Evolutionary conservation across 2,888 invertebrate genomes (phyloP).

Genomic region (Achlya flavicornis): DNA sequence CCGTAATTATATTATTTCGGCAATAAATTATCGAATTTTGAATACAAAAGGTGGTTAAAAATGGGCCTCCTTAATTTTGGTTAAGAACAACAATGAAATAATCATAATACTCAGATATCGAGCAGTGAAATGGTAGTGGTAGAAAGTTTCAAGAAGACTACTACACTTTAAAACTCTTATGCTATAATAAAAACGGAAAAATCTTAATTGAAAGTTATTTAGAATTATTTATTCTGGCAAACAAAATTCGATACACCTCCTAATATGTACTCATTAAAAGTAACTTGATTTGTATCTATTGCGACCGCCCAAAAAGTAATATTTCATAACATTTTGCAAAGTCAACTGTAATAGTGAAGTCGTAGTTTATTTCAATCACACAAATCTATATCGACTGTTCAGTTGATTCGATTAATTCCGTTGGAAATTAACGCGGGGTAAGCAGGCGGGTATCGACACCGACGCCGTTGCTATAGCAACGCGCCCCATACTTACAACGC

Average conservation of each 20-base stretch:
- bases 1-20: constrained; percentile 84
- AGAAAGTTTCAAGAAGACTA: neutral
- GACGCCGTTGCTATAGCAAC: constrained; percentile 77
- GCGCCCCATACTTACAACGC: constrained; percentile 82
- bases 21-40: constrained; percentile 83
- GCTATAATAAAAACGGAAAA: too few species aligned
- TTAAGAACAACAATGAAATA: constrained; percentile 62
- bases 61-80: constrained; percentile 72
- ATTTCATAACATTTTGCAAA: constrained; percentile 15
- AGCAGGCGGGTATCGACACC: constrained; percentile 74
- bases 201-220: too few species aligned
- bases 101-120: constrained; percentile 21
- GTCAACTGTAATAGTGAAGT: constrained; percentile 38
- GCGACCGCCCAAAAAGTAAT: neutral
- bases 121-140: neutral
- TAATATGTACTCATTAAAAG: neutral
- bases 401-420: constrained; percentile 80
- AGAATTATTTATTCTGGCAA: too few species aligned
- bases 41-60: constrained; percentile 77
- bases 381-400: constrained; percentile 69
- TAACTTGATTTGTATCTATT: neutral
- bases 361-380: constrained; percentile 55
- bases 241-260: too few species aligned
- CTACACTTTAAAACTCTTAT: neutral
- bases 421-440: constrained; percentile 80